Percentiles rank a stretch among this genome's conserved stretches.
phyloP scores from a whole-genome alignment of 2,888 invertebrate genomes.

The Octodonta nipae region DNA sequence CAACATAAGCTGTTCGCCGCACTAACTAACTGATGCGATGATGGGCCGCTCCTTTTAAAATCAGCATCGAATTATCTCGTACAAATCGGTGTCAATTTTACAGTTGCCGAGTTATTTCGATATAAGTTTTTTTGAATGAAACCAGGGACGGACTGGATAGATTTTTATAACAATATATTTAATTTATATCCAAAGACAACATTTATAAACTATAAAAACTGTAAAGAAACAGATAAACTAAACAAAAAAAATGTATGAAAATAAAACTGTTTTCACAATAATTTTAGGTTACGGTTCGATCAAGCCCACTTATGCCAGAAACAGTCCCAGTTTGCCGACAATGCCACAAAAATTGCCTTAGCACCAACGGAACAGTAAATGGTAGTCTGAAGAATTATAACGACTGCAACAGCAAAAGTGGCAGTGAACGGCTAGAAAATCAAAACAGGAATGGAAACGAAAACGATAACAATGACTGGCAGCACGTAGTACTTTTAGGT shows the following conservation, averaged over 20 bases:
- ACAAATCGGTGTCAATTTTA: too few relatives aligned
- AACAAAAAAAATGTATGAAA: background rate
- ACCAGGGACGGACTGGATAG: too few relatives aligned
- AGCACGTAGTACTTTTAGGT: conserved; percentile 55
- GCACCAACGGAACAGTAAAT: conserved; percentile 23
- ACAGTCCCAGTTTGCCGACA: conserved; percentile 61
- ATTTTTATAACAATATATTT: too few relatives aligned
- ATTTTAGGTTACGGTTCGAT: conserved; percentile 60
- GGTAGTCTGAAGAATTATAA: conserved; percentile 21
- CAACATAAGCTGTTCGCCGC: too few relatives aligned
- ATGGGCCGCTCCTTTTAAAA: too few relatives aligned
- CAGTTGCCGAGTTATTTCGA: too few relatives aligned
- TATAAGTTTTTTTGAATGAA: too few relatives aligned
- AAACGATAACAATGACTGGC: conserved; percentile 44
- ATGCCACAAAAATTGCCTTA: conserved; percentile 64
- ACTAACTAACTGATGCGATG: too few relatives aligned
- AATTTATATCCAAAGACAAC: too few relatives aligned
- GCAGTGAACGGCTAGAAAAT: conserved; percentile 9
- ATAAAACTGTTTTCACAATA: conserved; percentile 3
- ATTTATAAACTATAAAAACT: too few relatives aligned
- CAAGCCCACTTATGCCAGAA: conserved; percentile 60
- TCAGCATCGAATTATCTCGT: too few relatives aligned
- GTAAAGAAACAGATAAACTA: too few relatives aligned
- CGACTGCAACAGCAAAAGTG: conserved; percentile 14
- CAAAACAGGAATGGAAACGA: conserved; percentile 9